Evolutionary conservation across 2,888 invertebrate genomes (phyloP).

Genomic region (Mesochorus sp.): DNA sequence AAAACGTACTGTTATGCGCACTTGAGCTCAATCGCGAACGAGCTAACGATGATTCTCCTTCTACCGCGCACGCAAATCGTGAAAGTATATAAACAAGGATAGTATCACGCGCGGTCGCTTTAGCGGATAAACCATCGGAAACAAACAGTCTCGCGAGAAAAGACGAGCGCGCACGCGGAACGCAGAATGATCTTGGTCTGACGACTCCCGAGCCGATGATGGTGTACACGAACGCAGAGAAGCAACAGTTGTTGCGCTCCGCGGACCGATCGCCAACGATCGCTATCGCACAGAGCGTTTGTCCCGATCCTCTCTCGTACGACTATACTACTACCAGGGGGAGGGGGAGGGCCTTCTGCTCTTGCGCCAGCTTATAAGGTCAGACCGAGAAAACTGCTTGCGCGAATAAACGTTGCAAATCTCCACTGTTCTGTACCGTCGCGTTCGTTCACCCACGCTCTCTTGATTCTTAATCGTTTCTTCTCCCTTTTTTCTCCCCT

Average conservation of each 20-base stretch:
- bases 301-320: slow-evolving; percentile 23
- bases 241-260: neutral
- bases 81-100: slow-evolving; percentile 54
- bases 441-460: slow-evolving; percentile 51
- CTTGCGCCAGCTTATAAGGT: slow-evolving; percentile 46
- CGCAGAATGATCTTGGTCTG: neutral
- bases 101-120: slow-evolving; percentile 14
- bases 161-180: neutral
- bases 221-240: neutral
- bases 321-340: neutral
- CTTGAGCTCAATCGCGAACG: slow-evolving; percentile 18
- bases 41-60: slow-evolving; percentile 35
- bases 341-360: neutral
- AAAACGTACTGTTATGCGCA: slow-evolving; percentile 54
- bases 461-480: slow-evolving; percentile 2
- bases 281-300: slow-evolving; percentile 19
- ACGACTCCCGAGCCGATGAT: neutral
- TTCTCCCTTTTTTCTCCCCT: neutral
- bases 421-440: slow-evolving; percentile 1
- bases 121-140: neutral
- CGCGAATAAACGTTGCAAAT: neutral
- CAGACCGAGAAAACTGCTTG: slow-evolving; percentile 46
- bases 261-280: slow-evolving; percentile 44
- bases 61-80: slow-evolving; percentile 43
- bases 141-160: slow-evolving; percentile 29